phyloP scores from a whole-genome alignment of 2,797 vertebrate species.

The Heteromormyrus szaboi region DNA sequence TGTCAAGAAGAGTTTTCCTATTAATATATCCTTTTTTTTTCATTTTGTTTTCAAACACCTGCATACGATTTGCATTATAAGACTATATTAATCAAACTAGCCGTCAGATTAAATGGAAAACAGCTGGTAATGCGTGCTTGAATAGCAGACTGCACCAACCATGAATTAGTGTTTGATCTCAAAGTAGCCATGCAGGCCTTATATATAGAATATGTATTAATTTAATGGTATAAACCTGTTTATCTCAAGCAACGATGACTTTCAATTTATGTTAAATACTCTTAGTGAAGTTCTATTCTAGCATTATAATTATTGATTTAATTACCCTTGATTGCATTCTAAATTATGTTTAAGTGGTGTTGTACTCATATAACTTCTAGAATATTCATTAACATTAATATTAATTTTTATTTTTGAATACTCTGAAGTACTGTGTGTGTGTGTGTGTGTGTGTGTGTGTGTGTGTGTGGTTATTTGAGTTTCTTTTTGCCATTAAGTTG shows the following conservation, averaged over 20 bases:
- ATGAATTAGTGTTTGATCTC: not conserved
- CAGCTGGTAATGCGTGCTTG: not conserved
- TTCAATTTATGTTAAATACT: constrained; percentile 18
- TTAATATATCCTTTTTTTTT: not conserved
- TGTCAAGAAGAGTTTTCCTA: not conserved
- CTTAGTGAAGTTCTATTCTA: constrained; percentile 8
- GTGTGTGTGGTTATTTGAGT: not conserved
- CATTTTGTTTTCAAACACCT: constrained; percentile 11
- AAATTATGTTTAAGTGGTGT: constrained; percentile 8
- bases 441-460: not conserved
- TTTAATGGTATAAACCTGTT: constrained; percentile 13
- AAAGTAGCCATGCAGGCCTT: not conserved
- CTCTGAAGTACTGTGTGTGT: not conserved
- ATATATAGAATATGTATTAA: not conserved
- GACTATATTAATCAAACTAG: not conserved
- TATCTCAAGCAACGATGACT: constrained; percentile 13
- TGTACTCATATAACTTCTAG: constrained; percentile 1
- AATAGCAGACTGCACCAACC: not conserved
- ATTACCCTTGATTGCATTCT: constrained; percentile 14
- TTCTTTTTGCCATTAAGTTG: not conserved
- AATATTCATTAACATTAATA: constrained; percentile 13
- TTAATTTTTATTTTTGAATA: constrained; percentile 4
- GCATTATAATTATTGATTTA: constrained; percentile 15
- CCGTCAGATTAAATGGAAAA: not conserved
- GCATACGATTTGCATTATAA: not conserved